These are phyloP conservation scores for Hippopotamyrus pictus DNA, from an alignment of 2,797 vertebrate genomes.

Conservation along the genomic window DNA sequence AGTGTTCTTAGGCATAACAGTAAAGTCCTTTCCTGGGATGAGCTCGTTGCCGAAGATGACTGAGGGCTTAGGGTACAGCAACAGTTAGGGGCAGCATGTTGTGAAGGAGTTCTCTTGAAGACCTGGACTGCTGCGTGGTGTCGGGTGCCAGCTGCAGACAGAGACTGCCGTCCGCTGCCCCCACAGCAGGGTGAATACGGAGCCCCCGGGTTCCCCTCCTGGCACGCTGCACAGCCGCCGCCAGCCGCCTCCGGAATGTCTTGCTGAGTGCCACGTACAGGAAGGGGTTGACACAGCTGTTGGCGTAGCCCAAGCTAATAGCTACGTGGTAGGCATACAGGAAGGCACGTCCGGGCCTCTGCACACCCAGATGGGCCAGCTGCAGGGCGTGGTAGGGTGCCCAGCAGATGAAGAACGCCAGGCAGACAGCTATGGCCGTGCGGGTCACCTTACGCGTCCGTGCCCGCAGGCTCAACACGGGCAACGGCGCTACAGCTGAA, in stretches of 20 bases:
- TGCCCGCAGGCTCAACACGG: slow-evolving; percentile 40
- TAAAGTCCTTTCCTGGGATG: background rate
- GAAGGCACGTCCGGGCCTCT: slow-evolving; percentile 66
- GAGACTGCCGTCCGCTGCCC: slow-evolving; percentile 57
- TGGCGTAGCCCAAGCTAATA: slow-evolving; percentile 78
- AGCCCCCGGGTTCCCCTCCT: slow-evolving; percentile 50
- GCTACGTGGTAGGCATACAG: slow-evolving; percentile 74
- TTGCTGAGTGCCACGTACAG: slow-evolving; percentile 73
- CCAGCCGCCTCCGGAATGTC: slow-evolving; percentile 73
- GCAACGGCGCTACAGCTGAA: slow-evolving; percentile 57
- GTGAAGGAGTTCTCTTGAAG: slow-evolving; percentile 48
- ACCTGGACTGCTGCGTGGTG: slow-evolving; percentile 51
- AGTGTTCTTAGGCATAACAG: background rate
- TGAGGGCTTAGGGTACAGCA: slow-evolving; percentile 48
- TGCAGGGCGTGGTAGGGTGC: slow-evolving; percentile 80
- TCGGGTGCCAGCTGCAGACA: slow-evolving; percentile 60
- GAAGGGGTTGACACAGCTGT: slow-evolving; percentile 81
- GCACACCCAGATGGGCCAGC: slow-evolving; percentile 66
- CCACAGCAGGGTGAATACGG: slow-evolving; percentile 45
- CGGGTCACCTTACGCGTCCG: slow-evolving; percentile 73
- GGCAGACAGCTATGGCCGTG: slow-evolving; percentile 77
- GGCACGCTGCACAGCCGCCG: slow-evolving; percentile 56
- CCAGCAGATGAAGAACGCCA: slow-evolving; percentile 77
- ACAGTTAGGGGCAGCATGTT: slow-evolving; percentile 52
- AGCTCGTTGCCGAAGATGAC: background rate